Evolutionary conservation across 2,888 invertebrate species (phyloP).

Genomic region (Ligdia adustata): DNA sequence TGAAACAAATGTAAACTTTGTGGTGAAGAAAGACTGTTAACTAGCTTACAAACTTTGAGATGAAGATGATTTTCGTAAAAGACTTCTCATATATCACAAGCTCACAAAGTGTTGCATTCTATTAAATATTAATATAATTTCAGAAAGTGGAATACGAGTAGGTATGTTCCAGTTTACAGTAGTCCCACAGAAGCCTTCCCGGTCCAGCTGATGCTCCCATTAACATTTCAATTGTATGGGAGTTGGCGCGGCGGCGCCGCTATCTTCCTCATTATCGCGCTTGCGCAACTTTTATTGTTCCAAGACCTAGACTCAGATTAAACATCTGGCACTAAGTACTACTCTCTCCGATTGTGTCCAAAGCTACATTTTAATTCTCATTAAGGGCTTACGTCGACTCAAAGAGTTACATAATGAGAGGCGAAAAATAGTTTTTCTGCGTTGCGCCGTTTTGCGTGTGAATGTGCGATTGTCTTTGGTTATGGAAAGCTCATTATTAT

Average conservation of each 20-base stretch:
- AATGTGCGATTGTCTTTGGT: background rate
- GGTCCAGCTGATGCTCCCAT: slow-evolving; percentile 28
- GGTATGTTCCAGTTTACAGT: slow-evolving; percentile 5
- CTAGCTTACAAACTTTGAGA: no score
- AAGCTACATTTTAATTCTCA: slow-evolving; percentile 25
- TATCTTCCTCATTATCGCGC: slow-evolving; percentile 52
- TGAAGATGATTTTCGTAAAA: no score
- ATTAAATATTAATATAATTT: no score
- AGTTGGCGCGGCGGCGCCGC: slow-evolving; percentile 28
- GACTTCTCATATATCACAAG: no score
- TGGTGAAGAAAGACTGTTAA: no score
- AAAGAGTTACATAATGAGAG: slow-evolving; percentile 3
- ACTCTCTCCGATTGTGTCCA: slow-evolving; percentile 24
- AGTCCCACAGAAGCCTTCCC: slow-evolving; percentile 12
- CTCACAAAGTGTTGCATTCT: no score
- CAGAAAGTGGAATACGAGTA: no score
- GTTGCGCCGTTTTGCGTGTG: slow-evolving; percentile 5
- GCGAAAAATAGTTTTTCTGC: slow-evolving; percentile 5
- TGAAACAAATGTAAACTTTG: no score
- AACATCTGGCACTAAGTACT: slow-evolving; percentile 23
- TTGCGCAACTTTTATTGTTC: slow-evolving; percentile 46
- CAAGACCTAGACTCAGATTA: slow-evolving; percentile 29
- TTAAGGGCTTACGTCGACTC: slow-evolving; percentile 17
- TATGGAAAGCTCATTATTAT: background rate
- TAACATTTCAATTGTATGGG: slow-evolving; percentile 40